phyloP scores from a whole-genome alignment of 2,888 invertebrate genomes.

The Pseudoips prasinana region DNA sequence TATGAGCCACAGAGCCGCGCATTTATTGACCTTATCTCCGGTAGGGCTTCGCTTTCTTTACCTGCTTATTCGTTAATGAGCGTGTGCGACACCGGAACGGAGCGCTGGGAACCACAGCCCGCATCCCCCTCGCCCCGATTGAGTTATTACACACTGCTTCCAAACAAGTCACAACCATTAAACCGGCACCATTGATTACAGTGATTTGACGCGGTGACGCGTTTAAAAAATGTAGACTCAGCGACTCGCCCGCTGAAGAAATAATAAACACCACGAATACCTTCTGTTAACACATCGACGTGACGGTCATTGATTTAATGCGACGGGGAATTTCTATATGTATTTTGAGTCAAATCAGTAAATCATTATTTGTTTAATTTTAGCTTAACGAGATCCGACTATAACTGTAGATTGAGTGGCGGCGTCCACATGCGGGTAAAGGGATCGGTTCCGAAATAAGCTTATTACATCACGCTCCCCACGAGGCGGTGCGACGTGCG shows the following conservation, averaged over 20 bases:
- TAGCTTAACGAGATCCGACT: slow-evolving; percentile 10
- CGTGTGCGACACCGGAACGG: slow-evolving; percentile 58
- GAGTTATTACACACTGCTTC: slow-evolving; percentile 29
- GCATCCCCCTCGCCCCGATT: slow-evolving; percentile 10
- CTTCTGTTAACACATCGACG: slow-evolving; percentile 4
- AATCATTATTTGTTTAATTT: neutral
- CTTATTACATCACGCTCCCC: slow-evolving; percentile 62
- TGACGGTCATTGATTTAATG: neutral
- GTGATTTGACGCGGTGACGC: slow-evolving; percentile 25
- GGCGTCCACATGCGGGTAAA: slow-evolving; percentile 33
- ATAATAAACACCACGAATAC: slow-evolving; percentile 10
- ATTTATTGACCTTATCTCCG: slow-evolving; percentile 79
- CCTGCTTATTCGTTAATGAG: slow-evolving; percentile 65
- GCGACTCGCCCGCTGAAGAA: slow-evolving; percentile 11
- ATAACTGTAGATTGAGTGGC: slow-evolving; percentile 17
- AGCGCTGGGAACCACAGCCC: slow-evolving; percentile 43
- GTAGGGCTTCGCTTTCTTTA: slow-evolving; percentile 55
- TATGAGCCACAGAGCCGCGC: slow-evolving; percentile 65
- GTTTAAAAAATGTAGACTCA: slow-evolving; percentile 23
- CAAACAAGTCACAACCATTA: slow-evolving; percentile 25
- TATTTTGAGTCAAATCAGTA: too few relatives aligned
- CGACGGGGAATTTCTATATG: too few relatives aligned
- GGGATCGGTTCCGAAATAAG: slow-evolving; percentile 54
- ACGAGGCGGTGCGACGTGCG: slow-evolving; percentile 43
- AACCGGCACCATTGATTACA: slow-evolving; percentile 35